Conservation (phyloP, 2,113 vertebrate genomes). For the Cyanoramphus novaezelandiae region DNA sequence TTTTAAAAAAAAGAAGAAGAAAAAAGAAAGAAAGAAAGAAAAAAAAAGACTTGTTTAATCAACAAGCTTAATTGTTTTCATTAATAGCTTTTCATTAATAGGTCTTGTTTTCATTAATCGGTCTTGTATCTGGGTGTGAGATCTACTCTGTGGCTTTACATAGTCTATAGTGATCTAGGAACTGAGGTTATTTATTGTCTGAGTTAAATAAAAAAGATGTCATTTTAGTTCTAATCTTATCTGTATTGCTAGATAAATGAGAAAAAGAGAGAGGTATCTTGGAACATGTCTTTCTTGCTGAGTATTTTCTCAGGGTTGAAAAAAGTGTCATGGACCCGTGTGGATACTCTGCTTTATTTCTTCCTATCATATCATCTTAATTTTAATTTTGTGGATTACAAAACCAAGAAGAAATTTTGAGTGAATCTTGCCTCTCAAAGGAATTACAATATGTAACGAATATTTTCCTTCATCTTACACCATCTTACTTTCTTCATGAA, state of each 20-base stretch:
- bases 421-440: not conserved
- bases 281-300: not conserved
- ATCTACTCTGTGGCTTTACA: not conserved
- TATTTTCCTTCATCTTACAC: slow-evolving; percentile 44
- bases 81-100: not conserved
- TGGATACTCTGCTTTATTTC: not conserved
- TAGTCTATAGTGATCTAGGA: not conserved
- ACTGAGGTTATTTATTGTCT: not conserved
- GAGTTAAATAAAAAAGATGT: not conserved
- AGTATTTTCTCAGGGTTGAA: not conserved
- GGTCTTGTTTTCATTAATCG: not conserved
- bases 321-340: not conserved
- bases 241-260: not conserved
- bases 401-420: not conserved
- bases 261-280: not conserved
- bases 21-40: not conserved
- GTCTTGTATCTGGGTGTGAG: not conserved
- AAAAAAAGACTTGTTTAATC: not conserved
- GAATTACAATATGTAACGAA: not conserved
- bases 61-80: not conserved
- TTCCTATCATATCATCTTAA: not conserved
- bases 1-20: not conserved
- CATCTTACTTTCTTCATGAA: not conserved
- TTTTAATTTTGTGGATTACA: not conserved
- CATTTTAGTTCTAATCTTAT: not conserved